A percentile compares a stretch with the other conserved stretches of the same genome.
phyloP scores from a whole-genome alignment of 2,888 invertebrate species.

The Xestia ashworthii region DNA sequence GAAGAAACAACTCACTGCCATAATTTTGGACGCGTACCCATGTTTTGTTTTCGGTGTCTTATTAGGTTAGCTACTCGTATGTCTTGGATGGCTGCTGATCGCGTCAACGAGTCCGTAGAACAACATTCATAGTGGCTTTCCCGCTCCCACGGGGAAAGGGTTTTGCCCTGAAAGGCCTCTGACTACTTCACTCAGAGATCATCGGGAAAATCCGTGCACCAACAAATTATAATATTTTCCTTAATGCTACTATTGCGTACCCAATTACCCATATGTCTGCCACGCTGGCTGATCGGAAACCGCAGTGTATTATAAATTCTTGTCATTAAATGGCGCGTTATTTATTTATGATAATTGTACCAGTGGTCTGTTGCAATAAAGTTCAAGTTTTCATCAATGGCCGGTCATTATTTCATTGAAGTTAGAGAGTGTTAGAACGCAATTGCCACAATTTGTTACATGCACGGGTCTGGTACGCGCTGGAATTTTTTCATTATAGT shows the following conservation, averaged over 20 bases:
- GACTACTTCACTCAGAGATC: background rate
- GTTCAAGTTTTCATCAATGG: conserved; percentile 53
- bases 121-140: background rate
- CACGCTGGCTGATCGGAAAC: conserved; percentile 8
- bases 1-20: background rate
- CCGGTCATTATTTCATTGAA: background rate
- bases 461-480: background rate
- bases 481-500: background rate
- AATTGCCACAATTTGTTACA: conserved; percentile 6
- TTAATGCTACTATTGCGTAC: background rate
- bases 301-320: conserved; percentile 15
- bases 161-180: background rate
- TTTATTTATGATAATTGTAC: conserved; percentile 19
- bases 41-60: background rate
- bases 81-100: background rate
- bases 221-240: background rate
- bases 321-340: conserved; percentile 19
- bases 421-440: conserved; percentile 23
- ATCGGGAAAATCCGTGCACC: background rate
- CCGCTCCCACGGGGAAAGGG: background rate
- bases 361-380: conserved; percentile 51
- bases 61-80: background rate
- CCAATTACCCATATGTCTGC: background rate
- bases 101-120: background rate
- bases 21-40: background rate